Base-by-base conservation (phyloP, 2,113 vertebrate species). In the Brachypodius melanocephalos region DNA sequence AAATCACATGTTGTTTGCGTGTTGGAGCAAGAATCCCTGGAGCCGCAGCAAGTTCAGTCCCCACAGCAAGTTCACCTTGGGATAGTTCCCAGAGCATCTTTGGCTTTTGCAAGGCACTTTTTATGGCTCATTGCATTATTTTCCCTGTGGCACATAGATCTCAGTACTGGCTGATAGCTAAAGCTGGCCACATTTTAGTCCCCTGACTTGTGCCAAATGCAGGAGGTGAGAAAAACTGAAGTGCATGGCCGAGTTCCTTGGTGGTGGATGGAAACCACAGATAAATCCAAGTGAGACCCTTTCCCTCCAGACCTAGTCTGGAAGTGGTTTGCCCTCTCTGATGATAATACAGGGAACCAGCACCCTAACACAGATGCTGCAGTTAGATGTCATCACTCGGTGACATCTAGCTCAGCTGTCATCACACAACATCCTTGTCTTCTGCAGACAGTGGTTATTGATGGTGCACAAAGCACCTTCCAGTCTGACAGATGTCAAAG, bases 201-300 rank as follows among this genome's bases (percentile, higher is more conserved):
- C 19, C 7, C 18, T 31, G 40, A 28, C 10, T 77, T 38, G 6
- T 65, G 48, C 45, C 61, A 75, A 75, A 57, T 0, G 1, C 12
- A 32, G 22, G 34, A 81, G 49, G 2, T 75, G 10, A 67, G 25
- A 52, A 57, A 42, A 59, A 65, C 17, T 48, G 24, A 85, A 45
- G 11, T 68, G 16, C 4, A 4, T 9, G 32, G 22, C 42, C 61
- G 54, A 34, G 17, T 34, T 90, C 32, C 32, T 74, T 1, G 0
- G 3, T 0, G 0, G 26, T 59, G 3, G 2, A 6, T 58, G 32
- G 45, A 83, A 83, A 42, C 5, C 49, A 17, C 5, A 40, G 36
- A 45, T 24, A 69, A 84, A 87, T 29, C 28, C 59, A 45, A 52
- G 20, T 9, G 32, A 59, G 26, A 9, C 8, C 54, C 26, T 18